phyloP scores from a whole-genome alignment of 2,797 vertebrate genomes.

The Urophycis tenuis region DNA sequence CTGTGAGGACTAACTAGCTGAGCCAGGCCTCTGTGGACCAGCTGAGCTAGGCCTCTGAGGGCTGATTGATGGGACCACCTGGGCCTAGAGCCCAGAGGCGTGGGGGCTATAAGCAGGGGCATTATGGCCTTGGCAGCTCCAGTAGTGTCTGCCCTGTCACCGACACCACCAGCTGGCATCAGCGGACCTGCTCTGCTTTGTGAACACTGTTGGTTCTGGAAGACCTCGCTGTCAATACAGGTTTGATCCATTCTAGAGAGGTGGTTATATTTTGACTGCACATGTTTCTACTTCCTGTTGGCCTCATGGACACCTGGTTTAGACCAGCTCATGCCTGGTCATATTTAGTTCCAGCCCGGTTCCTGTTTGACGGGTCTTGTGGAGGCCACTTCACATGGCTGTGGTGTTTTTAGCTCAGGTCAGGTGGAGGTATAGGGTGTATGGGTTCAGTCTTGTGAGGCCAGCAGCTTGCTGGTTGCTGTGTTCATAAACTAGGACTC shows the following conservation, averaged over 20 bases:
- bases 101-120: slow-evolving; percentile 24
- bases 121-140: slow-evolving; percentile 5
- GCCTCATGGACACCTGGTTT: neutral
- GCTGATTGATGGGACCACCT: slow-evolving; percentile 50
- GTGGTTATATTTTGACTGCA: neutral
- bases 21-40: slow-evolving; percentile 3
- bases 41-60: neutral
- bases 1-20: neutral
- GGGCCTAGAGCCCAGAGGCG: slow-evolving; percentile 5
- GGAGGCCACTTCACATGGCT: neutral
- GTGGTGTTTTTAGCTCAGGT: neutral
- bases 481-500: too few species aligned
- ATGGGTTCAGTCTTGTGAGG: neutral
- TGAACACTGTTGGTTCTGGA: neutral
- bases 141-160: neutral
- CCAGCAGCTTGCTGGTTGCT: too few species aligned
- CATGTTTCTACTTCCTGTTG: neutral
- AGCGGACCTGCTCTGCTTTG: neutral
- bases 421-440: too few species aligned
- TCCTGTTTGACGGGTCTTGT: neutral
- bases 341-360: neutral
- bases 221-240: neutral
- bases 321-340: neutral
- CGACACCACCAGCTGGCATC: neutral
- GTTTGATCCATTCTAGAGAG: neutral